A percentile compares a stretch with the other conserved stretches of the same genome.
These are phyloP conservation scores for Drosophila bifasciata DNA, from an alignment of 1,140 invertebrate genomes.

Conservation along the genomic window DNA sequence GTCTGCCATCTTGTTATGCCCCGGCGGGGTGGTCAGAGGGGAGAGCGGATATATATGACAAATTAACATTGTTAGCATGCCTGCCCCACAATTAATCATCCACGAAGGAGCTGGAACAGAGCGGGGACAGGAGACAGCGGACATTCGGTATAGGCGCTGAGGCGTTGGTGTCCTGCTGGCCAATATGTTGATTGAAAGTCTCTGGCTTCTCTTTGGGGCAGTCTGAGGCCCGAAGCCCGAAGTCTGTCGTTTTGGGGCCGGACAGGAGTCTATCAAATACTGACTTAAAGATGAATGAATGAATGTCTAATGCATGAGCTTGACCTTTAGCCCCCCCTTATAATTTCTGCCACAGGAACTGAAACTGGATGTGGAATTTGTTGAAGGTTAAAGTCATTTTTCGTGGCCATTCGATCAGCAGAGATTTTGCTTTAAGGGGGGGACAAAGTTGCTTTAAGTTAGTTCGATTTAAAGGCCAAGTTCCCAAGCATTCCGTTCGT, in stretches of 20 bases:
- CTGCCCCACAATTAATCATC: conserved; percentile 74
- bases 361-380: no score
- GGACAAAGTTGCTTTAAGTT: no score
- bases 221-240: not conserved
- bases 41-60: conserved; percentile 58
- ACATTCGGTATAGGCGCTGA: no score
- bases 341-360: no score
- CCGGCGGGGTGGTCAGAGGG: conserved; percentile 48
- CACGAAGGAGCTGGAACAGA: conserved; percentile 6
- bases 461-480: no score
- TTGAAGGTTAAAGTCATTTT: no score
- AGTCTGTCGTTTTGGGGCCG: not conserved
- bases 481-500: no score
- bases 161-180: no score
- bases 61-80: conserved; percentile 79
- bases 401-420: no score
- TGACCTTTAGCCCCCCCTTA: conserved; percentile 29
- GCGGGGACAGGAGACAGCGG: not conserved
- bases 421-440: no score
- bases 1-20: conserved; percentile 21
- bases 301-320: conserved; percentile 22
- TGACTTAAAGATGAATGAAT: conserved; percentile 28
- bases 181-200: conserved; percentile 58
- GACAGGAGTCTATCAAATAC: conserved; percentile 23
- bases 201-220: conserved; percentile 10